These are phyloP conservation scores for Drosophila pegasa DNA, from an alignment of 2,888 invertebrate genomes.

Conservation along the genomic window DNA sequence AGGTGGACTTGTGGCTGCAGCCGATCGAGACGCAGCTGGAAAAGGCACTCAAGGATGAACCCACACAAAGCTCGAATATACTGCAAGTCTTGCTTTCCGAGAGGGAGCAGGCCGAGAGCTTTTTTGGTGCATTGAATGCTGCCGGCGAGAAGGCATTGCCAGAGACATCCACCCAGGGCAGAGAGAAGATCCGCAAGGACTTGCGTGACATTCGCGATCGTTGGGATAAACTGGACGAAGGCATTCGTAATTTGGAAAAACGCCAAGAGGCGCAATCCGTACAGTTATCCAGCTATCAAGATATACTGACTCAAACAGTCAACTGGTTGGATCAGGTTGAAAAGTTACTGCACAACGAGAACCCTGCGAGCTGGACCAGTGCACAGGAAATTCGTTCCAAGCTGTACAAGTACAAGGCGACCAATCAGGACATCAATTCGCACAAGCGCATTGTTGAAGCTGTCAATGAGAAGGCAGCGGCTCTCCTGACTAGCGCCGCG, in stretches of 20 bases:
- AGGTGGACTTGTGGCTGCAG: constrained; percentile 91
- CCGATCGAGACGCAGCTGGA: constrained; percentile 90
- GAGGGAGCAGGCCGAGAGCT: constrained; percentile 93
- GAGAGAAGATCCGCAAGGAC: constrained; percentile 95
- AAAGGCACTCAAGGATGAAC: constrained; percentile 88
- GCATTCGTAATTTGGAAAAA: constrained; percentile 93
- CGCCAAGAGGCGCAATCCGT: constrained; percentile 92
- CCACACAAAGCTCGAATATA: constrained; percentile 89
- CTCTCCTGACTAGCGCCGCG: constrained; percentile 86
- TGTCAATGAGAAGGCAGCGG: constrained; percentile 94
- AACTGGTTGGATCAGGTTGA: constrained; percentile 95
- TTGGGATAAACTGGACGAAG: constrained; percentile 95
- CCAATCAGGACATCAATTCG: constrained; percentile 94
- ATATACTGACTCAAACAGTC: constrained; percentile 92
- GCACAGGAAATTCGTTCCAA: constrained; percentile 94
- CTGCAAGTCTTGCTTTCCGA: constrained; percentile 91
- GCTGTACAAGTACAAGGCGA: constrained; percentile 93
- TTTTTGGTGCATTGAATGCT: constrained; percentile 90
- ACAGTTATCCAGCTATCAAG: constrained; percentile 94
- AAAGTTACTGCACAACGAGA: constrained; percentile 90
- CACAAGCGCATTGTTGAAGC: constrained; percentile 96
- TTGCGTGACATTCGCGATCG: constrained; percentile 92
- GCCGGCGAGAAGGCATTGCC: constrained; percentile 96
- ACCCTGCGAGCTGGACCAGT: constrained; percentile 90
- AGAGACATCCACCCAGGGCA: constrained; percentile 95